Percentiles rank a stretch among this genome's conserved stretches.
These are phyloP conservation scores for Astreopora myriophthalma DNA, from an alignment of 64 coral and sea anemone species.

Conservation along the genomic window DNA sequence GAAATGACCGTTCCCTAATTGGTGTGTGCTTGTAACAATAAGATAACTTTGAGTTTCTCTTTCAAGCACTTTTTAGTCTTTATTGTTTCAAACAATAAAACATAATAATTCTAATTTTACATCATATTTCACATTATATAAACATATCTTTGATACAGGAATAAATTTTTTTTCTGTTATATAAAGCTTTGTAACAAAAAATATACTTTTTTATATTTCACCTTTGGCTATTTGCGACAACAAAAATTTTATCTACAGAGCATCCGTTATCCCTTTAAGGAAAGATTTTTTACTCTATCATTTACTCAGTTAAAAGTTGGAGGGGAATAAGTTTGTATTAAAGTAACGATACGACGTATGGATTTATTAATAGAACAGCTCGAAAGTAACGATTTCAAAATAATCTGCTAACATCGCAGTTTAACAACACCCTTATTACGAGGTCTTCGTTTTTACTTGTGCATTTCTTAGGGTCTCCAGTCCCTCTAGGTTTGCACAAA, in stretches of 20 bases:
- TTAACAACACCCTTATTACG: background rate
- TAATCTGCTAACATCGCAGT: no score
- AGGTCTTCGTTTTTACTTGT: no score
- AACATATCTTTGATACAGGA: constrained; percentile 8
- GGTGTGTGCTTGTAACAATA: background rate
- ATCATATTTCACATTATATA: background rate
- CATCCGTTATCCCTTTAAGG: background rate
- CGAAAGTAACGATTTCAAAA: no score
- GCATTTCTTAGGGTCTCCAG: no score
- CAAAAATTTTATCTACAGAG: background rate
- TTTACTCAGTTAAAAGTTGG: background rate
- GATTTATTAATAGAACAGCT: background rate
- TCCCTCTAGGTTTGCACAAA: no score
- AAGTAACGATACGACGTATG: background rate
- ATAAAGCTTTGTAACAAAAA: constrained; percentile 11
- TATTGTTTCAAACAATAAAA: background rate
- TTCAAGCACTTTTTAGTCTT: background rate
- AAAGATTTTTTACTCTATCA: background rate
- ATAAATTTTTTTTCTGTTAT: constrained; percentile 8
- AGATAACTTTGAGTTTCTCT: background rate
- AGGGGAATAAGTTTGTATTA: background rate
- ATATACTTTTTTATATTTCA: constrained; percentile 2
- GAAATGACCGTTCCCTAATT: no score
- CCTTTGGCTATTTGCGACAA: background rate
- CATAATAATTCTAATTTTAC: background rate